These are phyloP conservation scores for Garra rufa DNA, from an alignment of 2,113 vertebrate species.

Conservation along the genomic window DNA sequence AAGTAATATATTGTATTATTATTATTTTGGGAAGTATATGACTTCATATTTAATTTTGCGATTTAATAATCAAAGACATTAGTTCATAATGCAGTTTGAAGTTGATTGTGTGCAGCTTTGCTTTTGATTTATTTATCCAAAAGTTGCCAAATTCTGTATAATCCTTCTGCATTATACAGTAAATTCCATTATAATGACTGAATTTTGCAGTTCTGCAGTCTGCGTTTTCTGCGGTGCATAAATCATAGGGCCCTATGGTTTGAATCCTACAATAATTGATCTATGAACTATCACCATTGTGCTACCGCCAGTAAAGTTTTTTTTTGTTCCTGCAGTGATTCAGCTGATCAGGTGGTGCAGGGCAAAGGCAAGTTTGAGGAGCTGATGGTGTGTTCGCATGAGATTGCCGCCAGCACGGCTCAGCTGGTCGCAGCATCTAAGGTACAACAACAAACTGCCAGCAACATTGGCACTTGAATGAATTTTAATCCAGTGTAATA, in stretches of 20 bases:
- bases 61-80: neutral
- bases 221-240: neutral
- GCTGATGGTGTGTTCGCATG: slow-evolving; percentile 94
- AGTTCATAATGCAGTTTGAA: neutral
- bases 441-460: slow-evolving; percentile 70
- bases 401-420: slow-evolving; percentile 95
- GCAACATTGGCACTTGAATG: neutral
- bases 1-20: neutral
- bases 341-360: slow-evolving; percentile 92
- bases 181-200: neutral
- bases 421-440: slow-evolving; percentile 97
- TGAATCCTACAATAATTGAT: neutral
- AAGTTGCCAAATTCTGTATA: neutral
- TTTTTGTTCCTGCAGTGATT: slow-evolving; percentile 80
- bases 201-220: neutral
- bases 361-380: slow-evolving; percentile 96
- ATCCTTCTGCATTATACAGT: neutral
- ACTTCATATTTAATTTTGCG: neutral
- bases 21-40: neutral
- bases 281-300: neutral
- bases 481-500: neutral
- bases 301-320: neutral
- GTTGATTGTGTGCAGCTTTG: neutral
- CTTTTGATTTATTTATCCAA: neutral
- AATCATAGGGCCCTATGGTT: neutral